phyloP scores from a whole-genome alignment of 2,113 vertebrate genomes.

The Hemicordylus capensis region DNA sequence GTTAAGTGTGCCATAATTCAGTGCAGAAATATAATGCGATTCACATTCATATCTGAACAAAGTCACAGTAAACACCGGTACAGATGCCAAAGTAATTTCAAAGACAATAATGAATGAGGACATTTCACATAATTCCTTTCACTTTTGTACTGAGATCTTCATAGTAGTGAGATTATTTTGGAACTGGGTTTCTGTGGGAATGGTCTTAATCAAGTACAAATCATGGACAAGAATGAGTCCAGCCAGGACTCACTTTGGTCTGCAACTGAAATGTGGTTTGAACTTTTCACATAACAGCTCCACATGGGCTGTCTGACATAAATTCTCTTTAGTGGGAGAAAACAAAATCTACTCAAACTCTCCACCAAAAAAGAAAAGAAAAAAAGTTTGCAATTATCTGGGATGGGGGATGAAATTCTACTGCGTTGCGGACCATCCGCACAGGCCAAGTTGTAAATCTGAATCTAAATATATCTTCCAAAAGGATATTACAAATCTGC shows the following conservation, averaged over 20 bases:
- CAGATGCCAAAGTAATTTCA: background rate
- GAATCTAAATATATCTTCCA: constrained; percentile 9
- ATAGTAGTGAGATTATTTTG: background rate
- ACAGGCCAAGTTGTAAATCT: constrained; percentile 3
- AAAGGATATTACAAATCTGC: constrained; percentile 9
- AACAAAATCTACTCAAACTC: background rate
- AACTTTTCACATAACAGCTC: background rate
- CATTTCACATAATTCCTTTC: background rate
- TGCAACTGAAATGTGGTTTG: background rate
- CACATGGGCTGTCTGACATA: background rate
- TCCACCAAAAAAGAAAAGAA: background rate
- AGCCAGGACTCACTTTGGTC: background rate
- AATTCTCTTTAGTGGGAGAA: background rate
- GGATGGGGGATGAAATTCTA: background rate
- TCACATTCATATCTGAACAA: background rate
- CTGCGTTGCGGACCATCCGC: background rate
- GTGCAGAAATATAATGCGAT: background rate
- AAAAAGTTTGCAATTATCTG: background rate
- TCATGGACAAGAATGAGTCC: too few species aligned
- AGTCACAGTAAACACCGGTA: background rate
- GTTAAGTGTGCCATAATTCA: background rate
- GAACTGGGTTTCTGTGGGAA: background rate
- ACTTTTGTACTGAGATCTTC: background rate
- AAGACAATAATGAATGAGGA: too few species aligned
- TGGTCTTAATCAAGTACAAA: background rate